A percentile compares a stretch with the other conserved stretches of the same genome.
These are phyloP conservation scores for Sigmodon hispidus DNA, from an alignment of 2,113 vertebrate species.

Conservation along the genomic window DNA sequence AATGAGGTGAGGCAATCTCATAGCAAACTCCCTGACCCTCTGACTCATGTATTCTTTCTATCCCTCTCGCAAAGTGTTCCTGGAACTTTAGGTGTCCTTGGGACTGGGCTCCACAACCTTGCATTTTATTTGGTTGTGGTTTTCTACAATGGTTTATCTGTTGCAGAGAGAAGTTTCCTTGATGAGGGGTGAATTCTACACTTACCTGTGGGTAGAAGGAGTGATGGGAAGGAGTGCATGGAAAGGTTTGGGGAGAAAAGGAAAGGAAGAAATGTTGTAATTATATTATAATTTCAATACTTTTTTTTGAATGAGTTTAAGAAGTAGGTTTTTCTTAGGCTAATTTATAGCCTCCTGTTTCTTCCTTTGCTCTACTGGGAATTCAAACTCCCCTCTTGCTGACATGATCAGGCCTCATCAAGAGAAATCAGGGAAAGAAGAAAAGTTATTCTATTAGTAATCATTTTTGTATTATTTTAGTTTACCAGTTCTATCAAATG, in stretches of 20 bases:
- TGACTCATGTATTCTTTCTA: background rate
- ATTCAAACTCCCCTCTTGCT: background rate
- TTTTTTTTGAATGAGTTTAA: background rate
- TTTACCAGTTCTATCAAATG: background rate
- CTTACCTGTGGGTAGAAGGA: background rate
- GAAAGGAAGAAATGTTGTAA: background rate
- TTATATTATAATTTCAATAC: background rate
- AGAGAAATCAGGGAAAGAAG: background rate
- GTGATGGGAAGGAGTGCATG: too few species aligned
- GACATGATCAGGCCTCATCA: background rate
- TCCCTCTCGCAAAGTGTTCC: too few species aligned
- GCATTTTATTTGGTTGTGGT: too few species aligned
- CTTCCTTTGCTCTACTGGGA: background rate
- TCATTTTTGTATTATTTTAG: accelerated
- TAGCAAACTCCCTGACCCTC: background rate
- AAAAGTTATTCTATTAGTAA: too few species aligned
- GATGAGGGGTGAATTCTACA: background rate
- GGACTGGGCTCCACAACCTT: background rate
- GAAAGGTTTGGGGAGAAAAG: background rate
- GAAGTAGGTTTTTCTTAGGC: background rate
- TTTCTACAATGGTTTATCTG: background rate
- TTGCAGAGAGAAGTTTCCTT: background rate
- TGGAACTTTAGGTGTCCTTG: background rate
- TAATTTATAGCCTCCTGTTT: background rate
- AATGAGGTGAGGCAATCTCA: background rate